A percentile compares a stretch with the other conserved stretches of the same genome.
Evolutionary conservation across 2,797 vertebrate genomes (phyloP).

Genomic region (Hipposideros larvatus): DNA sequence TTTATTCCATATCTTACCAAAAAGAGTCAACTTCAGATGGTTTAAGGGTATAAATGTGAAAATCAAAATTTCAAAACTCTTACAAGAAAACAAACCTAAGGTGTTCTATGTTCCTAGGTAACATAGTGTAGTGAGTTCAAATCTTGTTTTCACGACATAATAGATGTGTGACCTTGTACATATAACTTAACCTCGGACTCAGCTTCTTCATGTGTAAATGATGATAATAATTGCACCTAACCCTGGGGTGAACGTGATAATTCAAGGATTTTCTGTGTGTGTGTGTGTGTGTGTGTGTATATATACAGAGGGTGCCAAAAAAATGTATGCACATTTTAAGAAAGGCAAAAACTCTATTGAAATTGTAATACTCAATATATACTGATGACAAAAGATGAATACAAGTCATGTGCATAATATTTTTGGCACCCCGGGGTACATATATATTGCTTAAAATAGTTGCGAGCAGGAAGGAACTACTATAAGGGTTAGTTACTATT

Average conservation of each 20-base stretch:
- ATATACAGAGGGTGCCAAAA: no score
- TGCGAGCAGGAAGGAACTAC: not conserved
- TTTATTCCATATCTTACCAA: not conserved
- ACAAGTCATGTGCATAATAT: no score
- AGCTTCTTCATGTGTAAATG: not conserved
- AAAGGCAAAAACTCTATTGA: no score
- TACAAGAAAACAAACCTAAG: not conserved
- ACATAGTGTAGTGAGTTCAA: not conserved
- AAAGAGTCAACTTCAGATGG: not conserved
- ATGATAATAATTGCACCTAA: not conserved
- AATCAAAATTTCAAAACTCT: not conserved
- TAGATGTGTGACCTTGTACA: not conserved
- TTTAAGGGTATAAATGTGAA: not conserved
- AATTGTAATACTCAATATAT: no score
- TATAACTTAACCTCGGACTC: not conserved
- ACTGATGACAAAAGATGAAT: no score
- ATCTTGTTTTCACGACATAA: not conserved
- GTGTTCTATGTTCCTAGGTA: not conserved
- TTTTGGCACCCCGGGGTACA: no score
- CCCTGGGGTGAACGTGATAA: not conserved
- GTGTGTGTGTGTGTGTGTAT: no score
- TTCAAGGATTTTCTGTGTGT: not conserved
- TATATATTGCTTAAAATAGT: not conserved
- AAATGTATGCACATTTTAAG: no score
- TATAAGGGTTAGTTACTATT: not conserved